Evolutionary conservation across 2,113 vertebrate species (phyloP).

Genomic region (Pyxicephalus adspersus): DNA sequence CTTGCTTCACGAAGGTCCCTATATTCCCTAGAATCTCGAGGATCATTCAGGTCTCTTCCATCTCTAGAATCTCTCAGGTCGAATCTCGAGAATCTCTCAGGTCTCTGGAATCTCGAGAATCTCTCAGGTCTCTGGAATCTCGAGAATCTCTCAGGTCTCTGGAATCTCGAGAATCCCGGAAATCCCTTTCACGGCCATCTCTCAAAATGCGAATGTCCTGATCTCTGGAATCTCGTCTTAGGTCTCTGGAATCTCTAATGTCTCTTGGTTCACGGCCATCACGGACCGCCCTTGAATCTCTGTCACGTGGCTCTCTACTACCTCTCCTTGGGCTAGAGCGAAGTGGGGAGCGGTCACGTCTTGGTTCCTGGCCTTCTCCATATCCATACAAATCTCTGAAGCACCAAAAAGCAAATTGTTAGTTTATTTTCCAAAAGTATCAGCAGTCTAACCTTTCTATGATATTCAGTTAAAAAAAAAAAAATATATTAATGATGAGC

Average conservation of each 20-base stretch:
- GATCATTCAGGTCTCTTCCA: slow-evolving; percentile 62
- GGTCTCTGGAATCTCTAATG: slow-evolving; percentile 38
- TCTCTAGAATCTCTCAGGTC: slow-evolving; percentile 57
- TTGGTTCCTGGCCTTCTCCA: slow-evolving; percentile 78
- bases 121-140: slow-evolving; percentile 53
- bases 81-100: slow-evolving; percentile 58
- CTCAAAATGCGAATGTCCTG: slow-evolving; percentile 71
- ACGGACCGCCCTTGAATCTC: slow-evolving; percentile 54
- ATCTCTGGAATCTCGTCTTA: slow-evolving; percentile 65
- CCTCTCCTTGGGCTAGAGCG: slow-evolving; percentile 80
- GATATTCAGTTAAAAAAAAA: no score
- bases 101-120: slow-evolving; percentile 64
- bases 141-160: slow-evolving; percentile 54
- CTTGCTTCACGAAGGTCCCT: slow-evolving; percentile 74
- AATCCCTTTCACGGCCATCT: slow-evolving; percentile 64
- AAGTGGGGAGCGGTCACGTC: slow-evolving; percentile 77
- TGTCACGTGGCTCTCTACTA: slow-evolving; percentile 60
- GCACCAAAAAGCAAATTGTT: slow-evolving; percentile 62
- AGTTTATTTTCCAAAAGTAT: slow-evolving; percentile 48
- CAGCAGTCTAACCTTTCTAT: no score
- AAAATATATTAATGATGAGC: no score
- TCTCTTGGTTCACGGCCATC: slow-evolving; percentile 16
- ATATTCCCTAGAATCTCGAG: slow-evolving; percentile 61
- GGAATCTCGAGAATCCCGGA: slow-evolving; percentile 14
- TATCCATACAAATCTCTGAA: slow-evolving; percentile 77